Base-by-base conservation (phyloP, 2,797 vertebrate species). In the Okamejei kenojei region DNA sequence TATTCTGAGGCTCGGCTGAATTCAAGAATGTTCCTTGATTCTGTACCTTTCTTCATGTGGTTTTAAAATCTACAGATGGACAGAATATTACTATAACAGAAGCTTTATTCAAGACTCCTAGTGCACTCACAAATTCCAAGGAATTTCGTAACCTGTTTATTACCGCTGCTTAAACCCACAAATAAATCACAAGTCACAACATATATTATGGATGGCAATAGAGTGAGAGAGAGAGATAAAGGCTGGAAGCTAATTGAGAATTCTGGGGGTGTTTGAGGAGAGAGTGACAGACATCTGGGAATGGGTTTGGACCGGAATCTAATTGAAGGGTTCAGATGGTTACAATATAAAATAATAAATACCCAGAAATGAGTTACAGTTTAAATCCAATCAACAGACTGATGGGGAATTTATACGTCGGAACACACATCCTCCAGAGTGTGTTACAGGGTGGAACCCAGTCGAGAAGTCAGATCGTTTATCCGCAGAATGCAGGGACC, bases 11-110 rank as follows among this genome's bases (percentile, higher is more conserved):
- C 84, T 88, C 61, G 2, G n/a, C 58, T 88, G 84, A 88, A 35
- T 88, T 88, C 13, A 65, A 35, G 84, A 88, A 65, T 88, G 84
- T 88, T 65, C n/a, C 84, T 88, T 65, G 84, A 5, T 88, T 65
- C 82, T 88, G 84, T 32, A 88, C 61, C 29, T 88, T 88, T 88
- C 11, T 35, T 88, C 84, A 88, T 65, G 17, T 88, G 84, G 23
- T 88, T 88, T 88, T 88, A 88, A 65, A 32, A 13, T 29, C 15
- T 88, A 21, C 0, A 88, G 63, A 88, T 65, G 61, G 61, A 88
- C 29, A 35, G 61, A 86, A 88, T 88, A n/a, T 65, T 86, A 65
- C 84, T 65, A 21, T 21, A 65, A 88, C 61, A 65, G 84, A 65
- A 35, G 58, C 29, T 84, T 84, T 61, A 2, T 88, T 21, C n/a